A percentile compares a stretch with the other conserved stretches of the same genome.
Evolutionary conservation across 1,140 invertebrate genomes (phyloP).

Genomic region (Caenorhabditis latens): DNA sequence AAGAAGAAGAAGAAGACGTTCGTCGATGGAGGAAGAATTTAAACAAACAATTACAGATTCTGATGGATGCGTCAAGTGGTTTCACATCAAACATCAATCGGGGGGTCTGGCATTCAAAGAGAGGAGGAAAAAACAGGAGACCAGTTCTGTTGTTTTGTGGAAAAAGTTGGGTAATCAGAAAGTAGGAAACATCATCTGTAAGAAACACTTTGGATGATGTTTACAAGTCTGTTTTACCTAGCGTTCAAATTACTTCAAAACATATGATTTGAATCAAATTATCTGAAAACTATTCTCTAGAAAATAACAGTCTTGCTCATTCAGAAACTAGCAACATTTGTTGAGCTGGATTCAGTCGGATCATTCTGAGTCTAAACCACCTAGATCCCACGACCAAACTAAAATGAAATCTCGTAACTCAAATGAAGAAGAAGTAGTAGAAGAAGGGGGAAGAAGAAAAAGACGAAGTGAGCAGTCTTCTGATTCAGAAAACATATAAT

Average conservation of each 20-base stretch:
- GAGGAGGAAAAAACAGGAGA: not conserved
- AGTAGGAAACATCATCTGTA: not conserved
- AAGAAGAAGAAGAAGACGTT: not conserved
- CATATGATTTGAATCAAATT: too few species aligned
- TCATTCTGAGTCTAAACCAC: too few species aligned
- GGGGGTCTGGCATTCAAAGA: not conserved
- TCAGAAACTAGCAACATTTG: too few species aligned
- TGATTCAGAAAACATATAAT: constrained; percentile 27
- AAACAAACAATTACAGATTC: constrained; percentile 31
- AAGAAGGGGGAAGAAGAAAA: not conserved
- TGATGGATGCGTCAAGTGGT: constrained; percentile 27
- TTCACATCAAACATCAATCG: constrained; percentile 6
- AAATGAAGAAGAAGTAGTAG: too few species aligned
- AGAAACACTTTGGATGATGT: too few species aligned
- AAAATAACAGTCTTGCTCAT: too few species aligned
- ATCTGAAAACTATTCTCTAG: too few species aligned
- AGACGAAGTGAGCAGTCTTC: not conserved
- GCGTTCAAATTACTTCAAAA: too few species aligned
- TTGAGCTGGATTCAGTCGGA: too few species aligned
- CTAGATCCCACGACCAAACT: not conserved
- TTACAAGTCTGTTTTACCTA: too few species aligned
- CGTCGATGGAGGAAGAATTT: not conserved
- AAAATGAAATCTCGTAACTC: not conserved
- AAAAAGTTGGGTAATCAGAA: too few species aligned
- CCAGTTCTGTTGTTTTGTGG: too few species aligned